Base-by-base conservation (phyloP, 2,888 invertebrate genomes). In the Polydrusus tereticollis region DNA sequence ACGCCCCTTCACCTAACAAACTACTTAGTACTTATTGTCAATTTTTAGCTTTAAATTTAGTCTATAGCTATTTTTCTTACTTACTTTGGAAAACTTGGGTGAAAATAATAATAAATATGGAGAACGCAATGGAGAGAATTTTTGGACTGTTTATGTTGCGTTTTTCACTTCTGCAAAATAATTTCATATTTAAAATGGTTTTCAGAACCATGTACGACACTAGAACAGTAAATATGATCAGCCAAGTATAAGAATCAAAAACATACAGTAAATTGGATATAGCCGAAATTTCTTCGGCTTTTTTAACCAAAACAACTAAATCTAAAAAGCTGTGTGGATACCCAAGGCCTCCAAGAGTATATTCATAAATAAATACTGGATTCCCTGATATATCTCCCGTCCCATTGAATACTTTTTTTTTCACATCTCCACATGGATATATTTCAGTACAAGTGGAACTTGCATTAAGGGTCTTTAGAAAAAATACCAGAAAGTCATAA, bases 11-110 rank as follows among this genome's bases (percentile, higher is more conserved):
- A n/a, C n/a, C n/a, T n/a, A n/a, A n/a, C n/a, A n/a, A n/a, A n/a
- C n/a, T n/a, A n/a, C n/a, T n/a, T n/a, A n/a, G n/a, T n/a, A n/a
- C n/a, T n/a, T n/a, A n/a, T n/a, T n/a, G n/a, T n/a, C n/a, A n/a
- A n/a, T n/a, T n/a, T n/a, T n/a, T n/a, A n/a, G n/a, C n/a, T n/a
- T n/a, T n/a, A n/a, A n/a, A n/a, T n/a, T n/a, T n/a, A n/a, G n/a
- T n/a, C n/a, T n/a, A n/a, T n/a, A n/a, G n/a, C n/a, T n/a, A n/a
- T n/a, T n/a, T n/a, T n/a, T n/a, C n/a, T n/a, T 36, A 60, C 60
- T 65, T 55, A 69, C 69, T 26, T 55, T 69, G 69, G 29, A 62
- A 60, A 20, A 26, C 45, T 38, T 62, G 62, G 1, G 69, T n/a
- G 1, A 69, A 41, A 55, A 69, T 60, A 18, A 69, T 62, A 29